phyloP scores from a whole-genome alignment of 2,888 invertebrate genomes.

The Cactoblastis cactorum region DNA sequence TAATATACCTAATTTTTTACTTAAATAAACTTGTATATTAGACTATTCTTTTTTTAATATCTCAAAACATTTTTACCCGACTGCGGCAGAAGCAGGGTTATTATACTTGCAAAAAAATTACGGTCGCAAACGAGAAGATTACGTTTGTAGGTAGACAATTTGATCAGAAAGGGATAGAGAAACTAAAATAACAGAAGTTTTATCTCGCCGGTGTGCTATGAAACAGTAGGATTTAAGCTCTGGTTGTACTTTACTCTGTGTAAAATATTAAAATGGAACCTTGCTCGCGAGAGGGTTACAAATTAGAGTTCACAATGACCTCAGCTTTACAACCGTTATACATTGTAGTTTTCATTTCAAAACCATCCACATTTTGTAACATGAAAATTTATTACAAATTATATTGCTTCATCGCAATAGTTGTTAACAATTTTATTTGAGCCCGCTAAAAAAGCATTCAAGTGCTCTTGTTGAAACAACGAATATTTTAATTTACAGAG shows the following conservation, averaged over 20 bases:
- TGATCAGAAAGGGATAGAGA: constrained; percentile 12
- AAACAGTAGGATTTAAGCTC: constrained; percentile 48
- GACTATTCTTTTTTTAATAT: too few species aligned
- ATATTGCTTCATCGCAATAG: not conserved
- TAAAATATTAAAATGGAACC: constrained; percentile 59
- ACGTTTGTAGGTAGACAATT: constrained; percentile 1
- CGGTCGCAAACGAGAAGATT: constrained; percentile 9
- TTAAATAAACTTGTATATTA: too few species aligned
- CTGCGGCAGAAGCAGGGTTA: too few species aligned
- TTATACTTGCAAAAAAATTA: not conserved
- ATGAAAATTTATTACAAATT: constrained; percentile 4
- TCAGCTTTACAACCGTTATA: constrained; percentile 34
- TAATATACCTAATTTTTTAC: too few species aligned
- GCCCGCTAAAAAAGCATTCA: too few species aligned
- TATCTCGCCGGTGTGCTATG: constrained; percentile 36
- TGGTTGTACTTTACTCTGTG: constrained; percentile 58
- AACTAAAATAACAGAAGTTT: constrained; percentile 36
- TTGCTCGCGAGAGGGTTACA: constrained; percentile 43
- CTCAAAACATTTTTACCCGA: too few species aligned
- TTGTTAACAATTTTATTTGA: not conserved
- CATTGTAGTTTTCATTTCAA: constrained; percentile 11
- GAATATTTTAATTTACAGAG: too few species aligned
- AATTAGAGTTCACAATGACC: constrained; percentile 56
- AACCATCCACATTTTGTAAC: constrained; percentile 2
- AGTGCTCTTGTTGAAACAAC: too few species aligned